Base-by-base conservation (phyloP, 2,888 invertebrate genomes). In the Cerceris rybyensis region DNA sequence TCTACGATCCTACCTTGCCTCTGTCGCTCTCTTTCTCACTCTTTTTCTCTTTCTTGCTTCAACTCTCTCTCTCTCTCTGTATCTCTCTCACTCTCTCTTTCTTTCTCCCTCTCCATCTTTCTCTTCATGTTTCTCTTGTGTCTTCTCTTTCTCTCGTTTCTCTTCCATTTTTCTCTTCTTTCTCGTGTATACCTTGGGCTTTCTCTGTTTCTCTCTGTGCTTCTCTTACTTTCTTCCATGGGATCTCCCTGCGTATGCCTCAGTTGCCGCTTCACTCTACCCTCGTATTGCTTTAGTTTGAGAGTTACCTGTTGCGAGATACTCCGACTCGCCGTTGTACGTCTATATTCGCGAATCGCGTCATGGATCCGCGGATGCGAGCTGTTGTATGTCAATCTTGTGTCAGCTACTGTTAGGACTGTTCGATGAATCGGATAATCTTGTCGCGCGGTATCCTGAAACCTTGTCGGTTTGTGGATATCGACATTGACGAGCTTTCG, bases 1-100 rank as follows among this genome's bases (percentile, higher is more conserved):
- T 89, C 89, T 90, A 88, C 89, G 88, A 90, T 88, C 87, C 86
- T 89, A 88, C 90, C 89, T 89, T 86, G 75, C 86, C 71, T 71
- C 76, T 60, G 60, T 80, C 75, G 41, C 60, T 72, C 78, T 79
- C 77, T 68, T 58, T 79, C 55, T 43, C 65, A 14, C 78, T 66
- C 70, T 52, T 43, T 71, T 67, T 67, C 74, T 46, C 70, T 72
- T 66, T 69, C 67, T 73, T 63, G 70, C 70, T 78, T 69, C 49
- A 61, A 77, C 73, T 69, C 59, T 74, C 65, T 78, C 58, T 39
- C 16, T 41, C 61, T 54, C 55, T 60, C 57, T 43, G 46, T 63
- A 65, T 61, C 77, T 60, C 71, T 58, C 78, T 55, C 59, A 70
- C 65, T 70, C 66, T 70, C 65, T 78, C 75, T 4, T 28, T 77